These are phyloP conservation scores for Danionella dracula DNA, from an alignment of 2,797 vertebrate genomes.

Conservation along the genomic window DNA sequence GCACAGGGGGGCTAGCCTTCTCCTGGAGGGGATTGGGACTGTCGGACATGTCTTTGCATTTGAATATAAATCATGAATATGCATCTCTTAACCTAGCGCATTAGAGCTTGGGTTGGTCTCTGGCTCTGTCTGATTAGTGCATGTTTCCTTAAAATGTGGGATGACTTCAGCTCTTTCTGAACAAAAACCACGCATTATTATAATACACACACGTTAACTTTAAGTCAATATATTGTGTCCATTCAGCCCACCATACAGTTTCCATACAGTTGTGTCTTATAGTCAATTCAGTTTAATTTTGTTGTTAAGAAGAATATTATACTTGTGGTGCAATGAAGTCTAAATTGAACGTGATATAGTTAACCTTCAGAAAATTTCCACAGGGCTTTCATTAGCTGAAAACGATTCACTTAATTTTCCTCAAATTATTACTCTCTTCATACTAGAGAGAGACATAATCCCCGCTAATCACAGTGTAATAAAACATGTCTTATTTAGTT, in stretches of 20 bases:
- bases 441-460: slow-evolving; percentile 10
- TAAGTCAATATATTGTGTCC: no score
- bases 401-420: slow-evolving; percentile 1
- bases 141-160: slow-evolving; percentile 13
- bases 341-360: slow-evolving; percentile 10
- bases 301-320: neutral
- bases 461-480: slow-evolving; percentile 16
- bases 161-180: neutral
- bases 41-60: slow-evolving; percentile 51
- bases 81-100: slow-evolving; percentile 48
- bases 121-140: slow-evolving; percentile 35
- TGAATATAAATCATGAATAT: slow-evolving; percentile 54
- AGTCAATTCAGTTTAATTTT: neutral
- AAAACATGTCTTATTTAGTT: slow-evolving; percentile 20
- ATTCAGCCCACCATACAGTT: neutral
- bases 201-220: no score
- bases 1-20: slow-evolving; percentile 35
- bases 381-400: slow-evolving; percentile 13
- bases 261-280: neutral
- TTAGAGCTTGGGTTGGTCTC: slow-evolving; percentile 44
- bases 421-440: neutral
- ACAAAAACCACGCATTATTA: no score
- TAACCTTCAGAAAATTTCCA: slow-evolving; percentile 16
- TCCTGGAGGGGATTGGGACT: slow-evolving; percentile 48
- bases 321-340: neutral